Base-by-base conservation (phyloP, 2,797 vertebrate genomes). In the Erpetoichthys calabaricus region DNA sequence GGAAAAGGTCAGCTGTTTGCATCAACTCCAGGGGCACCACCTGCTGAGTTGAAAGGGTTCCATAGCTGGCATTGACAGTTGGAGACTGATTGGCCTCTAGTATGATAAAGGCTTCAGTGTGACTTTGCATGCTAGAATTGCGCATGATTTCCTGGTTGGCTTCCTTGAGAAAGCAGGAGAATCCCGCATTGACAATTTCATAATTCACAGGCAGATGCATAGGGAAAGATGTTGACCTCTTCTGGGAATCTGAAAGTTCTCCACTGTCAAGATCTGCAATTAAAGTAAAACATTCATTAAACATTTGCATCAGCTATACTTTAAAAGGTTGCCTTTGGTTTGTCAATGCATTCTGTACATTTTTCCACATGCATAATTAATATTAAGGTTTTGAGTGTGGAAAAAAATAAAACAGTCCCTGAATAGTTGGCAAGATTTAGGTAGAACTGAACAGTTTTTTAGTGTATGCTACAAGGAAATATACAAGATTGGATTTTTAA, bases 61-160 rank as follows among this genome's bases (percentile, higher is more conserved):
- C 84, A 0, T 94, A 97, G 75, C 77, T 92, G 68, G 85, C 93
- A 0, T 82, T 92, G 60, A 97, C 69, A 3, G 77, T 67, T 0
- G 93, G 92, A 2, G 80, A 79, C n/a, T 49, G 75, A 72, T 67
- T 83, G 57, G 89, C 75, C 64, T 84, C 81, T 69, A 92, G 80
- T 61, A 98, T 76, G 2, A 94, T 82, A 62, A 98, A 90, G 66
- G 93, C 88, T 66, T 98, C 92, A 2, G 90, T 89, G 56, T 92
- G 78, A 52, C 82, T 92, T 72, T 89, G 89, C 80, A 92, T 80
- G 74, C 90, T 97, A 64, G 86, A 89, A 78, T 98, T 98, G 66
- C 90, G 87, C 92, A 97, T 96, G 57, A 96, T 84, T 65, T 97
- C 93, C 80, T 97, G 94, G 50, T 90, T 86, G 42, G 91, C 89